Base-by-base conservation (phyloP, 1,140 invertebrate species). In the Venustaconcha ellipsiformis region DNA sequence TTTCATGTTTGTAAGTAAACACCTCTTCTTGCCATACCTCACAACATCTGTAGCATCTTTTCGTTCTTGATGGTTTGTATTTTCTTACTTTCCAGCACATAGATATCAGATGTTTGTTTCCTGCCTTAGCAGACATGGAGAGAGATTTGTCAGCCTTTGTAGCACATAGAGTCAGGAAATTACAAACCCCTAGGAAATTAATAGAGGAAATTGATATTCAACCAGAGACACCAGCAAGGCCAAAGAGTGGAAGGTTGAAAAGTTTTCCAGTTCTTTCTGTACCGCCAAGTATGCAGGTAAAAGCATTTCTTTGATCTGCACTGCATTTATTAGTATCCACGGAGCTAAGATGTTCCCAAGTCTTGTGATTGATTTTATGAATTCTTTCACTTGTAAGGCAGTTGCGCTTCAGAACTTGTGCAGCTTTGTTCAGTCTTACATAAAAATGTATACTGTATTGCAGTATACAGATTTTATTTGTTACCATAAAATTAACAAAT, bases 91-190 rank as follows among this genome's bases (percentile, higher is more conserved):
- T 48, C 37, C 37, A 48, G 37, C 37, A 48, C 37, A 48, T 48
- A 48, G 37, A 48, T 11, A 48, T 48, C 37, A 48, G 37, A 48
- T 48, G 72, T 15, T 84, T 96, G 63, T 96, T 96, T 88, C 91
- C 96, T n/a, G 87, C 93, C 65, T 82, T 96, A 23, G 85, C 94
- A 64, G 92, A 95, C 80, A 89, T 96, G 86, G 95, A 96, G 87
- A 84, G 91, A 67, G 91, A 92, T 62, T 84, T 95, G 57, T 94
- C 94, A 67, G 95, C 96, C 8, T 97, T 95, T 91, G 94, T 94
- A 60, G 94, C 95, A 64, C 95, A 96, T 88, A 92, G 95, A 83
- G 92, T 95, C 57, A 93, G 92, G 72, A 93, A 94, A 81, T 92
- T 95, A 66, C 93, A 94, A 82, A 93, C 94, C n/a, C 92, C 94